Evolutionary conservation across 2,888 invertebrate species (phyloP).

Genomic region (Aleiodes testaceus): DNA sequence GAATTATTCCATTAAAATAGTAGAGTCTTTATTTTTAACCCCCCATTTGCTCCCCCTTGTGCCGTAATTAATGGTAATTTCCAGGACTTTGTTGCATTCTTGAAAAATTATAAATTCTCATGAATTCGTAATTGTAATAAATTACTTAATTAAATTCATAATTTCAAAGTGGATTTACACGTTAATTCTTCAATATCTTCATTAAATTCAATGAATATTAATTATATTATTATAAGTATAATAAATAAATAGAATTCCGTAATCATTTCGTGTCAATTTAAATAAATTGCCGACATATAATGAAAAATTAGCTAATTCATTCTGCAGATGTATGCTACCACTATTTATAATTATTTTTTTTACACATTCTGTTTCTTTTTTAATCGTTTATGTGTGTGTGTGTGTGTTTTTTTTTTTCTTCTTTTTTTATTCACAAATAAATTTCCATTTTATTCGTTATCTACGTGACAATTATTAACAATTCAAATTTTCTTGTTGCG

Average conservation of each 20-base stretch:
- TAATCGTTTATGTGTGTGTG: background rate
- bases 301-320: too few relatives aligned
- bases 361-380: background rate
- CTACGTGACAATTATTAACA: constrained; percentile 63
- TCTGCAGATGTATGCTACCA: too few relatives aligned
- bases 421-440: constrained; percentile 23
- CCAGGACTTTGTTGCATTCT: constrained; percentile 4
- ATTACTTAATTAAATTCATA: too few relatives aligned
- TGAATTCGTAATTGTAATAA: too few relatives aligned
- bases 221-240: too few relatives aligned
- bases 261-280: too few relatives aligned
- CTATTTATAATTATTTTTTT: constrained; percentile 11
- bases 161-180: too few relatives aligned
- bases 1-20: constrained; percentile 3
- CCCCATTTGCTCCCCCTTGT: constrained; percentile 29
- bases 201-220: too few relatives aligned
- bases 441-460: constrained; percentile 41
- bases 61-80: constrained; percentile 15
- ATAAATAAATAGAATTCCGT: too few relatives aligned
- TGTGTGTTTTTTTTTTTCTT: constrained; percentile 37
- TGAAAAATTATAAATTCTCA: too few relatives aligned
- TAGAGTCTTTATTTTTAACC: constrained; percentile 13
- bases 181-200: too few relatives aligned
- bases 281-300: too few relatives aligned
- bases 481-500: constrained; percentile 68